Evolutionary conservation across 2,113 vertebrate species (phyloP).

Genomic region (Odobenus rosmarus): DNA sequence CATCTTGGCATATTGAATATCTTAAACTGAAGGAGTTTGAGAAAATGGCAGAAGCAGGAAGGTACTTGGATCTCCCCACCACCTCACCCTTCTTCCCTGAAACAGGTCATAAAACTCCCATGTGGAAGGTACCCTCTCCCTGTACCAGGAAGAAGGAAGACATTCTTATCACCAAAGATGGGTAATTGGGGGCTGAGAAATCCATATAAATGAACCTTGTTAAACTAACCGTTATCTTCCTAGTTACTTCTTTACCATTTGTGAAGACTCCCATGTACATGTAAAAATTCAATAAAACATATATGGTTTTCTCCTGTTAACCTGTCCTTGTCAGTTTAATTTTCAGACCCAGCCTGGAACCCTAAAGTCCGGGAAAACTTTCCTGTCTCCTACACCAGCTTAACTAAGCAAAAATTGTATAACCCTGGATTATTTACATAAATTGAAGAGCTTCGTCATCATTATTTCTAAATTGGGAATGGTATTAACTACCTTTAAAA

Average conservation of each 20-base stretch:
- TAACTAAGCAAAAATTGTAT: background rate
- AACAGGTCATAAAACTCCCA: background rate
- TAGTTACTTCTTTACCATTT: background rate
- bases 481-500: background rate
- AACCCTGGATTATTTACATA: background rate
- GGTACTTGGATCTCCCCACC: background rate
- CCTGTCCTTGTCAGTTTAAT: background rate
- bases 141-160: background rate
- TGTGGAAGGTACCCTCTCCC: background rate
- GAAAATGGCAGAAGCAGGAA: background rate
- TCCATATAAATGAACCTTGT: background rate
- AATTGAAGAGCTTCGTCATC: background rate
- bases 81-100: background rate
- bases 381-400: background rate
- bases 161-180: background rate
- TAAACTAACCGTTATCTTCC: background rate
- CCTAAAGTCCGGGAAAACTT: background rate
- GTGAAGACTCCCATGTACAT: background rate
- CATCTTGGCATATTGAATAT: background rate
- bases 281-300: background rate
- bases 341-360: background rate
- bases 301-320: background rate
- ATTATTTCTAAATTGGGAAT: background rate
- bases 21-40: background rate
- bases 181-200: background rate